A percentile compares a stretch with the other conserved stretches of the same genome.
Evolutionary conservation across 2,797 vertebrate species (phyloP).

Genomic region (Sebastes reedi): DNA sequence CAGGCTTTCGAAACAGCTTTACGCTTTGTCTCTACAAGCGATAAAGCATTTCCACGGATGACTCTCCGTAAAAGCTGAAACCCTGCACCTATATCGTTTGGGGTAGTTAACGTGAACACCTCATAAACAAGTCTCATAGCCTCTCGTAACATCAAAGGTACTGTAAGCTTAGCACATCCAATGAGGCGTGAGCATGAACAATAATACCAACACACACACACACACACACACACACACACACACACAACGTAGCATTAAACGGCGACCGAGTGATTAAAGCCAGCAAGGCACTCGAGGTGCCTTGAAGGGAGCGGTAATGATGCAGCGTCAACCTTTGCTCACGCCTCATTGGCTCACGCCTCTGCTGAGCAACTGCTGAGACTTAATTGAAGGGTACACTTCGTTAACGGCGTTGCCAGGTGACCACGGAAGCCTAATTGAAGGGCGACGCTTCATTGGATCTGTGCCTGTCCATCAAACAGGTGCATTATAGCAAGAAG

Average conservation of each 20-base stretch:
- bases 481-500: slow-evolving; percentile 38
- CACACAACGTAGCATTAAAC: background rate
- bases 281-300: slow-evolving; percentile 7
- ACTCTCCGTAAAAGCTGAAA: slow-evolving; percentile 32
- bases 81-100: slow-evolving; percentile 28
- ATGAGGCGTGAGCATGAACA: slow-evolving; percentile 23
- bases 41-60: slow-evolving; percentile 42
- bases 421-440: slow-evolving; percentile 56
- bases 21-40: slow-evolving; percentile 16
- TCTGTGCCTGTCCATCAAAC: slow-evolving; percentile 58
- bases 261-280: slow-evolving; percentile 36
- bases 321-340: slow-evolving; percentile 28
- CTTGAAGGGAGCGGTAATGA: slow-evolving; percentile 35
- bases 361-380: slow-evolving; percentile 41
- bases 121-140: slow-evolving; percentile 48
- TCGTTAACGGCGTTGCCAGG: slow-evolving; percentile 55
- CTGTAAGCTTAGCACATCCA: slow-evolving; percentile 31
- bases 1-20: slow-evolving; percentile 2
- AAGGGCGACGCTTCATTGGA: slow-evolving; percentile 39
- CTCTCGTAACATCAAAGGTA: slow-evolving; percentile 21
- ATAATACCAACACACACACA: background rate
- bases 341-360: slow-evolving; percentile 49
- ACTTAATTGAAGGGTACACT: slow-evolving; percentile 51
- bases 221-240: background rate
- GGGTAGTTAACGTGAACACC: slow-evolving; percentile 29